phyloP scores from a whole-genome alignment of 2,888 invertebrate species.

The Xestia ashworthii region DNA sequence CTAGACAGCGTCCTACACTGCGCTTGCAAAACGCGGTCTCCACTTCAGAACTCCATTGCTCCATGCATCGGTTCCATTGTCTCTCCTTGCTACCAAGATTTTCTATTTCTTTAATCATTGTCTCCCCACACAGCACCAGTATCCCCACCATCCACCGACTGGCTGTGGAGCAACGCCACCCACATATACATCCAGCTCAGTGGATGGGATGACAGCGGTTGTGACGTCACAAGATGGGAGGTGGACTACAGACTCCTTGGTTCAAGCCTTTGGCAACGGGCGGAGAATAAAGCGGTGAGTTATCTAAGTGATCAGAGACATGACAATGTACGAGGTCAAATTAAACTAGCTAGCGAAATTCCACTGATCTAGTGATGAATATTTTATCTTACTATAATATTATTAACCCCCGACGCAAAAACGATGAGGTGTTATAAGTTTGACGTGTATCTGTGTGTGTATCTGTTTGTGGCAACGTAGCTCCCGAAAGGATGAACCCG shows the following conservation, averaged over 20 bases:
- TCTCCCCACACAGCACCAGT: conserved; percentile 87
- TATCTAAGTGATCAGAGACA: not conserved
- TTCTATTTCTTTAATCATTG: not conserved
- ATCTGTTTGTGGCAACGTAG: no score
- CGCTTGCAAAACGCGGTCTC: no score
- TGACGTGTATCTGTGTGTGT: no score
- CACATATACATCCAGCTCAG: conserved; percentile 95
- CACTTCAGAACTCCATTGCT: no score
- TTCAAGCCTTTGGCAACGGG: conserved; percentile 85
- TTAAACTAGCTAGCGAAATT: not conserved
- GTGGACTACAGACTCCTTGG: conserved; percentile 92
- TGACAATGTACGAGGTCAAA: not conserved
- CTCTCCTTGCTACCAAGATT: not conserved
- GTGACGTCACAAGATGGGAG: conserved; percentile 95
- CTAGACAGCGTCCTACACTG: no score
- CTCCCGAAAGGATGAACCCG: no score
- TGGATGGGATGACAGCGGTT: conserved; percentile 96
- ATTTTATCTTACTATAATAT: no score
- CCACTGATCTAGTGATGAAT: not conserved
- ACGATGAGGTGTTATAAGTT: no score
- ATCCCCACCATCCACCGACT: conserved; percentile 94
- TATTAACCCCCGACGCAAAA: no score
- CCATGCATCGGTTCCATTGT: no score
- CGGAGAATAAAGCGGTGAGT: conserved; percentile 86
- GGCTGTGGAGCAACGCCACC: conserved; percentile 95